A percentile compares a stretch with the other conserved stretches of the same genome.
phyloP scores from a whole-genome alignment of 2,113 vertebrate genomes.

The Archocentrus centrarchus region DNA sequence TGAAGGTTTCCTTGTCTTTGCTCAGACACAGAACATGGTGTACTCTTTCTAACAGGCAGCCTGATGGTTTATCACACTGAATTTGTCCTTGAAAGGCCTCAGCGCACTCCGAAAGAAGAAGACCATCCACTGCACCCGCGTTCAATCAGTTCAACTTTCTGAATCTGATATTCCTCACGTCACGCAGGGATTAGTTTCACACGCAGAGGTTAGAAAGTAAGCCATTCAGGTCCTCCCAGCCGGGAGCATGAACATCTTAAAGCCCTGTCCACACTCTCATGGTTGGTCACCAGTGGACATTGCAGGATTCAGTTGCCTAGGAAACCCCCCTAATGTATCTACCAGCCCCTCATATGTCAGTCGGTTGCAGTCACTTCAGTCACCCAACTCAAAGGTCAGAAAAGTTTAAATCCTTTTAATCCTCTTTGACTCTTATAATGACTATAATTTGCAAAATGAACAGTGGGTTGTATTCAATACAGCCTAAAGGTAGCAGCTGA shows the following conservation, averaged over 20 bases:
- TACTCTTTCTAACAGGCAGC: background rate
- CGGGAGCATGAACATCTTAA: background rate
- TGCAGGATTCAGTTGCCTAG: background rate
- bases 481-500: background rate
- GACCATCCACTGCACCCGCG: fast-evolving
- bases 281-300: background rate
- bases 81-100: background rate
- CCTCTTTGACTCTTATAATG: too few relatives aligned
- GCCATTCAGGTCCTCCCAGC: too few relatives aligned
- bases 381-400: background rate
- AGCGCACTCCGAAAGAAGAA: background rate
- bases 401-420: background rate
- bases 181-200: background rate
- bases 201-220: background rate
- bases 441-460: too few relatives aligned
- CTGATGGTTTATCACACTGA: background rate
- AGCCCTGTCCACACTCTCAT: background rate
- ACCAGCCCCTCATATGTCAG: background rate
- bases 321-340: background rate
- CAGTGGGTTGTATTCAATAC: background rate
- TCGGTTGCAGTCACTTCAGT: background rate
- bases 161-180: background rate
- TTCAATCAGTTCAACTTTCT: too few relatives aligned
- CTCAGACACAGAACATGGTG: background rate
- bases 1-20: constrained; percentile 3